A percentile compares a stretch with the other conserved stretches of the same genome.
Conservation (phyloP, 1,140 invertebrate species). For the Meloidogyne exigua region DNA sequence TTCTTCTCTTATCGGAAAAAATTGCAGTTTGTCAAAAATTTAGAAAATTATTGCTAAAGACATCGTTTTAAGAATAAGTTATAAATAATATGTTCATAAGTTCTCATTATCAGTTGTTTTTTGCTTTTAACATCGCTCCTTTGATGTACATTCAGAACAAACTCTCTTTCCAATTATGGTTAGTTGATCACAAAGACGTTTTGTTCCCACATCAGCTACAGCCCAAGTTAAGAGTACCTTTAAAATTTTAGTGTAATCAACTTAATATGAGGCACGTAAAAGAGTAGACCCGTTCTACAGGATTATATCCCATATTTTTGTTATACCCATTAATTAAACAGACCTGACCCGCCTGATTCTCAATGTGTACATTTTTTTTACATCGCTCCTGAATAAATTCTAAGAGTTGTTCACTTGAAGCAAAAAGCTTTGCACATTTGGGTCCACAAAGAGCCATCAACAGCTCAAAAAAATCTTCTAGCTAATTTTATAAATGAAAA, state of each 20-base stretch:
- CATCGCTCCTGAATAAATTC: neutral
- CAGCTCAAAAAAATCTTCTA: neutral
- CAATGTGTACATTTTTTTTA: neutral
- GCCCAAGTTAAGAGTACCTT: neutral
- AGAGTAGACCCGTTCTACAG: no score
- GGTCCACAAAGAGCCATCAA: conserved; percentile 1
- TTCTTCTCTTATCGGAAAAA: no score
- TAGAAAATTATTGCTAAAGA: no score
- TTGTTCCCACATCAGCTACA: neutral
- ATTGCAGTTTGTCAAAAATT: no score
- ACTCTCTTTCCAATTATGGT: neutral
- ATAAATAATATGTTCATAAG: no score
- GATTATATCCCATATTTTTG: no score
- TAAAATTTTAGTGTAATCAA: neutral
- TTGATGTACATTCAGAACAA: neutral
- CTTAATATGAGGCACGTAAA: no score
- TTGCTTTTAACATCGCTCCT: neutral
- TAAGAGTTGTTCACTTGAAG: neutral
- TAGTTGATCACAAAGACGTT: neutral
- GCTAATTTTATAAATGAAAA: neutral
- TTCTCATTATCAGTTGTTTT: neutral
- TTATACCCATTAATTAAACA: neutral
- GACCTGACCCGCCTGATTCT: neutral
- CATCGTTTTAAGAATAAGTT: no score
- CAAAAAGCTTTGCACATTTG: neutral